A percentile compares a stretch with the other conserved stretches of the same genome.
Evolutionary conservation across 2,888 invertebrate genomes (phyloP).

Genomic region (Petrophora chlorosata): DNA sequence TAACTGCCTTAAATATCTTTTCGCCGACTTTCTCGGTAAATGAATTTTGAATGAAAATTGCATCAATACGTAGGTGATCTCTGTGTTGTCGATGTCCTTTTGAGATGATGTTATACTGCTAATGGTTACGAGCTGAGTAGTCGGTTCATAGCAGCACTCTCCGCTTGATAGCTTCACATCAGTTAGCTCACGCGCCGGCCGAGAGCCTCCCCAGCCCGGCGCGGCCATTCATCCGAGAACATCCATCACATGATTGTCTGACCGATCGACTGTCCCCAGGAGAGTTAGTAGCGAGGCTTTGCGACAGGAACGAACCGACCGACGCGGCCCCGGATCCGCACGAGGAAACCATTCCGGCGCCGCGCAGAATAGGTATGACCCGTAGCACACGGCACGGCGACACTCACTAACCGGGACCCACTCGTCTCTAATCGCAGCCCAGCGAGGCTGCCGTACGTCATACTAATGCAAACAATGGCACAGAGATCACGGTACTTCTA

Average conservation of each 20-base stretch:
- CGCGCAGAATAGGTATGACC: constrained; percentile 49
- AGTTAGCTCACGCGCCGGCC: constrained; percentile 14
- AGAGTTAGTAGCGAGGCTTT: constrained; percentile 66
- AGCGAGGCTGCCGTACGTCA: too few relatives aligned
- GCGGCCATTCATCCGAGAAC: constrained; percentile 22
- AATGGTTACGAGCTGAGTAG: constrained; percentile 45
- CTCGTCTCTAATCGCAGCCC: background rate
- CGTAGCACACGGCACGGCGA: constrained; percentile 10
- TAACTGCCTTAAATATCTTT: constrained; percentile 89
- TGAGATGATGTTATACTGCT: constrained; percentile 55
- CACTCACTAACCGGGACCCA: constrained; percentile 16
- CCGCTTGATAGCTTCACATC: constrained; percentile 16
- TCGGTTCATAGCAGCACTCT: constrained; percentile 7
- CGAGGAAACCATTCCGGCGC: constrained; percentile 25
- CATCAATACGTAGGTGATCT: constrained; percentile 67
- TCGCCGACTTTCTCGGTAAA: constrained; percentile 87
- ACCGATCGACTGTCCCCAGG: constrained; percentile 65
- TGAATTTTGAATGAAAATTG: constrained; percentile 46
- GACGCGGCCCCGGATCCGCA: constrained; percentile 22
- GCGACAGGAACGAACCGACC: constrained; percentile 48
- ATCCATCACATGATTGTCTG: constrained; percentile 35
- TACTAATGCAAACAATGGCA: constrained; percentile 35
- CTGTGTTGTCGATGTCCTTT: constrained; percentile 73
- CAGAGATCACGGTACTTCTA: constrained; percentile 56
- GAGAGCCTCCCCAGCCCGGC: constrained; percentile 6